Evolutionary conservation across 2,797 vertebrate genomes (phyloP), one percentile per base, ranked within the genome.

Genomic region (Botia almorhae): DNA sequence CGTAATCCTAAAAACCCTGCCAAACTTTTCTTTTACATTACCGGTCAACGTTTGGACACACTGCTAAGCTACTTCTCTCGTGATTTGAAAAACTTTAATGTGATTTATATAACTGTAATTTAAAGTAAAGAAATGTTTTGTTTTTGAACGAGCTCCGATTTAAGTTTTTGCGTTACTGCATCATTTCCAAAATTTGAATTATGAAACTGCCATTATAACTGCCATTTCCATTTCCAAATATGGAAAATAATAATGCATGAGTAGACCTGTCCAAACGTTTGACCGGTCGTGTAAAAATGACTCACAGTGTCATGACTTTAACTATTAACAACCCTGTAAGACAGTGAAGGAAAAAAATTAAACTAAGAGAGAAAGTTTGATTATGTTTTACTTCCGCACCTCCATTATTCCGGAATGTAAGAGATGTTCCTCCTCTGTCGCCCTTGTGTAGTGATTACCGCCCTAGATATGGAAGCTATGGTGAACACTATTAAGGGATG

Each of bases 401-500:
- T 1, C 63, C 80, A 23, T 10, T 12, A 56, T 82, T 60, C 56
- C 83, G 65, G 83, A 83, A 89, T 78, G 55, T 92, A 82, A 93
- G 88, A 46, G 7, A 39, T 7, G 71, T 46, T 69, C 70, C 82
- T 76, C 90, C 33, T 21, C 61, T 81, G 81, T 90, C 80, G 82
- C 53, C 60, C 71, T 73, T 55, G 17, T 81, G 48, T 85, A 98
- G 97, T 96, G 85, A 91, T 98, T 85, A 90, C 88, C 0, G 94
- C 97, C 29, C 63, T 99, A 92, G 97, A 99, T 89, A 99, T 99
- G 97, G 97, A 97, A 78, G 95, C 97, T 2, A 95, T 99, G 97
- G 88, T 96, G 87, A 95, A 84, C 93, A 99, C 98, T 0, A 94
- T 98, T 67, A 93, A 87, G 51, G 97, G 96, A 19, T 99, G 98